Evolutionary conservation across 1,140 invertebrate species (phyloP), one percentile per base, ranked within the genome.

Genomic region (Lordiphosa clarofinis): DNA sequence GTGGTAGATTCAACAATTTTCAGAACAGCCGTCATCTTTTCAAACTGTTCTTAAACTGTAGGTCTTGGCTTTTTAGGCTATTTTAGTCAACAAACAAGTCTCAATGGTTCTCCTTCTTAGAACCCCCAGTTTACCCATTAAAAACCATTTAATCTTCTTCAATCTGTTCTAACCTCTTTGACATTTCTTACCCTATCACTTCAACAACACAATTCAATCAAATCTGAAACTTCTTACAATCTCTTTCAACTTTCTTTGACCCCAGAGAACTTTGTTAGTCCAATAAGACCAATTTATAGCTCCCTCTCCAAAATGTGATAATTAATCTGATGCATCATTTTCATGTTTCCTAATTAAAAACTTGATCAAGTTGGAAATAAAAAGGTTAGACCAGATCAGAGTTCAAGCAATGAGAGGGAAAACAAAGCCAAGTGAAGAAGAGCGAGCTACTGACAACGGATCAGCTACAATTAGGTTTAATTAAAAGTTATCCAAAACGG

Each of bases 401-500:
- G 68, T 73, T 64, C 58, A 72, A 63, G 50, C 49, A 48, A 52
- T 57, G 54, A 36, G 56, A 68, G 74, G 54, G 60, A 55, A 73
- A 73, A 63, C 43, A 62, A 78, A 61, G 48, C 35, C 28, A 36
- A 47, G 19, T 31, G n/a, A 48, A 36, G 47, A 33, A 46, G 42
- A 36, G 31, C 13, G 12, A 61, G 49, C 40, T 33, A 48, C 37
- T 44, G 48, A 52, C 56, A 55, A 42, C 43, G 49, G 72, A 81
- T 82, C 76, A 56, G 21, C 19, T 13, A 56, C 76, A 81, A 81
- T 81, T 81, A 81, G 72, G 54, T 67, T 81, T 67, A 81, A 81
- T 81, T 81, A 76, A 69, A 82, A 68, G 75, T 82, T 82, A 66
- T 82, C 59, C 66, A 76, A 81, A 82, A 75, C 72, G 78, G 71